Evolutionary conservation across 2,797 vertebrate genomes (phyloP).

Genomic region (Takifugu ocellatus): DNA sequence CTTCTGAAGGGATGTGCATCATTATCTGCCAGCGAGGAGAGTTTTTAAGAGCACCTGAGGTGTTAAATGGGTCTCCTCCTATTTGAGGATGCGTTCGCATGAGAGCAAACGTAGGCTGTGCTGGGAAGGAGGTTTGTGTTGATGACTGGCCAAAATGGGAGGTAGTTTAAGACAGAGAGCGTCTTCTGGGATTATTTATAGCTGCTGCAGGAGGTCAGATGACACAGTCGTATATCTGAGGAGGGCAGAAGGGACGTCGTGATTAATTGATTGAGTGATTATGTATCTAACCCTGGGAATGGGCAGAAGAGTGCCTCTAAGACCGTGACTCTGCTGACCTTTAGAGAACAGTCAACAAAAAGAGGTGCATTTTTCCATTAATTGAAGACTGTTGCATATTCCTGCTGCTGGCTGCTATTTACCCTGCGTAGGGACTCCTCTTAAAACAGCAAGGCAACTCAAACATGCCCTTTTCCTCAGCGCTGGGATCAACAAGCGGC

Average conservation of each 20-base stretch:
- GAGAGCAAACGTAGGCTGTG: constrained; percentile 26
- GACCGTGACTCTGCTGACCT: constrained; percentile 89
- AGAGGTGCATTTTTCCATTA: constrained; percentile 85
- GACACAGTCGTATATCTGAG: constrained; percentile 86
- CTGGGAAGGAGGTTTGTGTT: constrained; percentile 21
- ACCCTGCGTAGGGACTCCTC: constrained; percentile 85
- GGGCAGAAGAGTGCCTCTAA: constrained; percentile 86
- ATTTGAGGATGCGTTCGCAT: constrained; percentile 43
- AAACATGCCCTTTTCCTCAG: constrained; percentile 78
- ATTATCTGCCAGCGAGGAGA: constrained; percentile 65
- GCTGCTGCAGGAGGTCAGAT: constrained; percentile 83
- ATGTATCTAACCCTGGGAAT: constrained; percentile 96
- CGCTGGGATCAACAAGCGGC: constrained; percentile 67
- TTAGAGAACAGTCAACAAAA: constrained; percentile 91
- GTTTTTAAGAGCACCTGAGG: constrained; percentile 61
- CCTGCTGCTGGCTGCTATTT: constrained; percentile 81
- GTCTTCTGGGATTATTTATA: constrained; percentile 83
- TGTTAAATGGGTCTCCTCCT: constrained; percentile 66
- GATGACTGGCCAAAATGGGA: constrained; percentile 37
- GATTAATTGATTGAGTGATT: constrained; percentile 87
- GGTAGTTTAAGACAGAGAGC: constrained; percentile 61
- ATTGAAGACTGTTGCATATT: constrained; percentile 86
- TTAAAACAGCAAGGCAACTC: constrained; percentile 77
- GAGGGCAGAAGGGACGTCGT: constrained; percentile 70
- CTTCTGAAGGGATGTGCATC: constrained; percentile 70